Conservation (phyloP, 2,797 vertebrate genomes). For the Tapirus indicus region DNA sequence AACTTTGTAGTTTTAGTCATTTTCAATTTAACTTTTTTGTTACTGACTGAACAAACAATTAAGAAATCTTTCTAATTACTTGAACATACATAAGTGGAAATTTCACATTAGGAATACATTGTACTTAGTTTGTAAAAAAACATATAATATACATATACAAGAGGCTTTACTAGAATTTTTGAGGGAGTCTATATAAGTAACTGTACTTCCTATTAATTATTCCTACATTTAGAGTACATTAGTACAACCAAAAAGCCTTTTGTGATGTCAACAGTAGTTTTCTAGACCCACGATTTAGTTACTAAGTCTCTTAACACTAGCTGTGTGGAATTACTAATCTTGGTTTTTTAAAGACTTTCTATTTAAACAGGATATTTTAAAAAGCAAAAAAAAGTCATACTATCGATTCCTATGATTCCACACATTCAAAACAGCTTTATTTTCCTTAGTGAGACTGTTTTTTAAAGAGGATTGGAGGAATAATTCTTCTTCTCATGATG, state of each 20-base stretch:
- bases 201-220: neutral
- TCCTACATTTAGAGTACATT: neutral
- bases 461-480: slow-evolving; percentile 34
- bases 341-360: slow-evolving; percentile 32
- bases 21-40: slow-evolving; percentile 36
- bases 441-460: neutral
- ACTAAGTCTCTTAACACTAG: neutral
- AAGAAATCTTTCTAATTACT: slow-evolving; percentile 8
- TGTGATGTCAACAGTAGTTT: neutral
- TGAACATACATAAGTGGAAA: neutral
- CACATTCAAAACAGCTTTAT: neutral
- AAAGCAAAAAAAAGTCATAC: neutral
- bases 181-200: neutral
- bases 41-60: neutral
- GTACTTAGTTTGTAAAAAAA: neutral
- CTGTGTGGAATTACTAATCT: neutral
- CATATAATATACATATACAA: neutral
- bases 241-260: neutral
- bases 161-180: neutral
- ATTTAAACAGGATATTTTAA: slow-evolving; percentile 4
- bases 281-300: neutral
- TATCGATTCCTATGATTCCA: neutral
- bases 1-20: neutral
- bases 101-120: neutral
- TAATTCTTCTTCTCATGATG: slow-evolving; percentile 43